Base-by-base conservation (phyloP, 2,113 vertebrate species). In the Pachyramphus minor region DNA sequence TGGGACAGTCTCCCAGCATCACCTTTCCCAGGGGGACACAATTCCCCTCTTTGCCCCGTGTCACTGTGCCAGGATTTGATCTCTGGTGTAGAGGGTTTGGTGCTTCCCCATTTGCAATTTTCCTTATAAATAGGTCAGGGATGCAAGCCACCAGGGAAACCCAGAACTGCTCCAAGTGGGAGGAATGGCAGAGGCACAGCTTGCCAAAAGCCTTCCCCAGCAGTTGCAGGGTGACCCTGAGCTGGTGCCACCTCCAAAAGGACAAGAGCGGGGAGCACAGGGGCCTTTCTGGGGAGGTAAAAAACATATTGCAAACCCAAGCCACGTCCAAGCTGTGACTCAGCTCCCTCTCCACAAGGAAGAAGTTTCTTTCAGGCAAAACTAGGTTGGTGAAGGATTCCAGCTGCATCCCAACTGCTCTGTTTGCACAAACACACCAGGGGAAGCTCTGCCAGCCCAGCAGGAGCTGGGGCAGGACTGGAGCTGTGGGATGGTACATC, bases 241-340 rank as follows among this genome's bases (percentile, higher is more conserved):
- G 25, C 0, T 0, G 66, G 31, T 60, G 56, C 13, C 76, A 74
- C 66, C 33, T 90, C 79, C 2, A 0, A 75, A 74, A 49, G n/a
- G 69, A 89, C 1, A 6, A 39, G 47, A 33, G 47, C 82, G 16
- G 5, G 22, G 49, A 84, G 59, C 44, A 69, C 17, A 10, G 28
- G 45, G 49, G 31, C 52, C 64, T 77, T 28, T 81, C 47, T 4
- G 23, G 20, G 28, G 45, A 63, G 3, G 1, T 9, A n/a, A 55
- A 53, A 25, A 1, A 27, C 25, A 12, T 19, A 84, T 31, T 53
- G 62, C 64, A 92, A 95, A 75, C 69, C 41, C 76, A 44, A 79
- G 31, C 52, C 66, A 74, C 24, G 6, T 81, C 69, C 69, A 39
- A 89, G 55, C 63, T 41, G 20, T 16, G 12, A 75, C 56, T 89